Evolutionary conservation across 35 echinoderm and acorn worm genomes (phyloP), one percentile per base, ranked within the genome.

Genomic region (Apostichopus japonicus): DNA sequence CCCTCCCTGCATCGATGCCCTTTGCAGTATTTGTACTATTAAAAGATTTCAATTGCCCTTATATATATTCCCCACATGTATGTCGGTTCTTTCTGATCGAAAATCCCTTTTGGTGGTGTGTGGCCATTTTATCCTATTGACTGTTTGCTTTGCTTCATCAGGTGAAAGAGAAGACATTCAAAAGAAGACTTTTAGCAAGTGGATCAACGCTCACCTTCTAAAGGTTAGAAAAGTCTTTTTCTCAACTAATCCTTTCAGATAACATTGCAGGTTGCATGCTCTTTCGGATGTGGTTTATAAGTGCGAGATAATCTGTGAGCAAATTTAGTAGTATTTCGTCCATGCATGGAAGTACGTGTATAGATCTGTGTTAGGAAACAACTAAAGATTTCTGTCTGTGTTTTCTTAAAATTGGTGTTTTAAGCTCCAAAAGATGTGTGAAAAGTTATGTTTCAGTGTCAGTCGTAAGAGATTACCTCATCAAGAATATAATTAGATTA

Each of bases 161-260:
- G 97, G 95, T 94, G 95, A 99, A 57, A 77, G 97, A 55, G 97
- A 93, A 57, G 94, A 96, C 90, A 99, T 99, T 25, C 97, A 99
- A 56, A 96, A 96, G 97, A 99, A 96, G 81, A 99, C 97, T 21
- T 99, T 99, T 78, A 96, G 93, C 56, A 99, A 99, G 93, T 99
- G 97, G 97, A 92, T 99, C 19, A 99, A 99, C 92, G 91, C 97
- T 84, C 97, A 99, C 59, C 80, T 99, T 62, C 65, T 78, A 17
- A 96, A 94, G 97, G 97, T 99, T 83, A 94, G 95, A 10, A 91
- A n/a, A 23, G 14, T 89, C 5, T 51, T 17, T 0, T 23, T 71
- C 25, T 72, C 22, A 62, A 25, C 14, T 72, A 72, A 72, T 89
- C 62, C 51, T 73, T 89, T 25, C 51, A 63, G 16, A 73, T 8